Evolutionary conservation across 2,888 invertebrate genomes (phyloP).

Genomic region (Drosophila infuscata): DNA sequence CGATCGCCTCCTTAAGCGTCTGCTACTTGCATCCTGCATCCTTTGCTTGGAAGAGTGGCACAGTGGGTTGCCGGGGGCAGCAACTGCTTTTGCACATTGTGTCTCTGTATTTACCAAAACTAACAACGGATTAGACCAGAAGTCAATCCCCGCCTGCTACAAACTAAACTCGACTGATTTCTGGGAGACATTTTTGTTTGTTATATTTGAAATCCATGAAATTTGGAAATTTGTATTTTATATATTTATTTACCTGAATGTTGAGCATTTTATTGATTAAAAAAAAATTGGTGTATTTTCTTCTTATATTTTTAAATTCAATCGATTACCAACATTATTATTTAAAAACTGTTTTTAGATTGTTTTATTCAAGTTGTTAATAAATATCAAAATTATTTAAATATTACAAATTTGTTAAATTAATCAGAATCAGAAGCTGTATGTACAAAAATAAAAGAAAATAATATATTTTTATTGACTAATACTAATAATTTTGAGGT

Average conservation of each 20-base stretch:
- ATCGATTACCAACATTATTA: neutral
- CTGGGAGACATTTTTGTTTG: neutral
- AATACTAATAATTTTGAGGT: neutral
- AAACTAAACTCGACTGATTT: neutral
- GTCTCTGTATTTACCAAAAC: constrained; percentile 68
- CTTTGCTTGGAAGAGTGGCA: constrained; percentile 32
- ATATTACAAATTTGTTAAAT: neutral
- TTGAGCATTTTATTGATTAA: no score
- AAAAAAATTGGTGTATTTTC: no score
- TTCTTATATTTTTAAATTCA: neutral
- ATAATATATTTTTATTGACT: neutral
- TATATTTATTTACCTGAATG: neutral
- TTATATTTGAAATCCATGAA: neutral
- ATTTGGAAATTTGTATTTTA: neutral
- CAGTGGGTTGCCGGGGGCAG: constrained; percentile 41
- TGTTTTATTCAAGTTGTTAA: neutral
- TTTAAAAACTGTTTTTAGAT: neutral
- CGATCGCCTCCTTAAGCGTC: constrained; percentile 39
- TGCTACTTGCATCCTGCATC: constrained; percentile 12
- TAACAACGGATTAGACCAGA: constrained; percentile 65
- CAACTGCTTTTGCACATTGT: constrained; percentile 44
- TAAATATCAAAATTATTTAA: no score
- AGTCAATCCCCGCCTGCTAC: constrained; percentile 64
- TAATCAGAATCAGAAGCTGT: neutral
- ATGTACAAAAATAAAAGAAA: neutral